Conservation (phyloP, 2,888 invertebrate species). For the Himalopsyche tibetana region DNA sequence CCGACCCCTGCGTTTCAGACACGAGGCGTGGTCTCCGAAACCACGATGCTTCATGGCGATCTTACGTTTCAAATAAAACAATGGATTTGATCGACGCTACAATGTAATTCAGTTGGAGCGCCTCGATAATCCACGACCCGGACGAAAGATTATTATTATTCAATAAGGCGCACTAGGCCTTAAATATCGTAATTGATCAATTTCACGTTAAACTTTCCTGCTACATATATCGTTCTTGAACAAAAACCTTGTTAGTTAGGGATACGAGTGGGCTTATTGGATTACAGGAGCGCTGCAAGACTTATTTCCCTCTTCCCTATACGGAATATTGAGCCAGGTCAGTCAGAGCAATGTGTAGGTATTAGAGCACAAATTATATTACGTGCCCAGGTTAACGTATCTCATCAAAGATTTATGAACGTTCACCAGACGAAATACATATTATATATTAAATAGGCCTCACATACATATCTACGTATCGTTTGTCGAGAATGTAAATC, state of each 20-base stretch:
- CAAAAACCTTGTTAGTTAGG: constrained; percentile 22
- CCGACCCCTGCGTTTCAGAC: no score
- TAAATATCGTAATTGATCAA: constrained; percentile 20
- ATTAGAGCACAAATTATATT: constrained; percentile 21
- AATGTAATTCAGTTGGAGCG: neutral
- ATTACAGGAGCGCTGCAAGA: constrained; percentile 11
- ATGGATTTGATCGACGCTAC: neutral
- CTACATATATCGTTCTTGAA: constrained; percentile 5
- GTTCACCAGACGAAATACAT: no score
- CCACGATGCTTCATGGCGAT: no score
- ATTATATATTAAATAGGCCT: no score
- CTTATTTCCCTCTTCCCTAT: neutral
- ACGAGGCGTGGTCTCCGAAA: no score
- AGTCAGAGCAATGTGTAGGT: neutral
- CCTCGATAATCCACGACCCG: neutral
- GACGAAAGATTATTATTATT: neutral
- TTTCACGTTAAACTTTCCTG: neutral
- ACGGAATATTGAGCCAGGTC: constrained; percentile 20
- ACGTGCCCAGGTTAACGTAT: constrained; percentile 26
- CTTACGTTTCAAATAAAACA: neutral
- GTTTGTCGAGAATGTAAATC: no score
- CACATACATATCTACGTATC: no score
- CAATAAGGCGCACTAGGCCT: constrained; percentile 11
- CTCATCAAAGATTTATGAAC: neutral
- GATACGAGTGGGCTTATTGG: constrained; percentile 22